Base-by-base conservation (phyloP, 1,140 invertebrate genomes). In the Drosophila arizonae region DNA sequence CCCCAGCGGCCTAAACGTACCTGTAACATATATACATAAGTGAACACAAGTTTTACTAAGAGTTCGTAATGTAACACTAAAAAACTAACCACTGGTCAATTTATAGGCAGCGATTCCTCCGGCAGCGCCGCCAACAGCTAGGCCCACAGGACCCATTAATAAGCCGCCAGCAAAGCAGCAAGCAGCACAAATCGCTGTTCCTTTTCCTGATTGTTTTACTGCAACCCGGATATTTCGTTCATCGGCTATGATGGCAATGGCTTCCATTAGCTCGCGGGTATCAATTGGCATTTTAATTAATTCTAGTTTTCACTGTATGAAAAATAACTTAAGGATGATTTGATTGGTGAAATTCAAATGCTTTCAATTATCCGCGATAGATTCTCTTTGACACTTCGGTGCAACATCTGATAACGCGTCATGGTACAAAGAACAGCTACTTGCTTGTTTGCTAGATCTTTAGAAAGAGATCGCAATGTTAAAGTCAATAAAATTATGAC, bases 21-120 rank as follows among this genome's bases (percentile, higher is more conserved):
- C 90, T 91, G 58, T 9, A 36, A 36, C 8, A 39, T 11, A 39
- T 9, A n/a, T 30, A 30, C 3, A 6, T 24, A 24, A 2, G 46
- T 56, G 17, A 36, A 39, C 9, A 41, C 21, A 39, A 5, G 30
- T 10, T 6, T 11, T 36, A 39, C 10, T 3, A 3, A 39, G 10
- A 39, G 10, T 36, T 36, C 9, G 10, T 39, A 39, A 11, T 39
- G 10, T 13, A 10, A 39, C 11, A 39, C 36, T 0, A 11, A 11
- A 0, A 39, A 4, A 60, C 71, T 72, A 26, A 91, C 90, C 90
- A 54, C 72, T 77, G 0, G 90, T 90, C 76, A 91, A 71, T 68
- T 90, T 89, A 56, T 87, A 90, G 2, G 91, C 91, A 15, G 79
- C 80, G 13, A 91, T 54, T 6, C 90, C 90, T 4, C 91, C 91